phyloP scores from a whole-genome alignment of 53 echinoderm and acorn worm genomes.

The Actinopyga echinites region DNA sequence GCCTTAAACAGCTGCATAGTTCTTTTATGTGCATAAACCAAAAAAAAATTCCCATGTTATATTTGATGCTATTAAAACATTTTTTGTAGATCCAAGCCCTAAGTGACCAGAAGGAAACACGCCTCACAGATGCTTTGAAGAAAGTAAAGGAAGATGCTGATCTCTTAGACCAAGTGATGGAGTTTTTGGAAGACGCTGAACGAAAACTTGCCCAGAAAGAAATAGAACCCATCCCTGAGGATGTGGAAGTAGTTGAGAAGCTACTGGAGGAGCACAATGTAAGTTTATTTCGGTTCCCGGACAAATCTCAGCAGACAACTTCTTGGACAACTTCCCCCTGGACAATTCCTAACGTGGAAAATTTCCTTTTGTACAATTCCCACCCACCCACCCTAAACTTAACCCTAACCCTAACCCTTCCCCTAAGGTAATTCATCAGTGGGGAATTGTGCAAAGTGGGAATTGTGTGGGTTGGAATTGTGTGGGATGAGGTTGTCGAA shows the following conservation, averaged over 20 bases:
- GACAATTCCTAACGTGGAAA: no score
- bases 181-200: slow-evolving; percentile 85
- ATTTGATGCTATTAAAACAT: neutral
- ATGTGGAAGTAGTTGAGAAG: slow-evolving; percentile 76
- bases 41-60: neutral
- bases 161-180: slow-evolving; percentile 83
- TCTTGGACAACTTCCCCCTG: no score
- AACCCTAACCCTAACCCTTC: no score
- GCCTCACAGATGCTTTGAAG: slow-evolving; percentile 72
- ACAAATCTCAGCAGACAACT: no score
- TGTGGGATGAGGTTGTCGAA: no score
- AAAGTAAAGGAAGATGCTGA: slow-evolving; percentile 81
- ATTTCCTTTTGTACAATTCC: no score
- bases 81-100: slow-evolving; percentile 67
- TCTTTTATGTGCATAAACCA: no score
- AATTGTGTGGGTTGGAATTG: no score
- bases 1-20: no score
- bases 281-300: neutral
- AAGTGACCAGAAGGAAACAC: slow-evolving; percentile 72
- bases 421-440: no score
- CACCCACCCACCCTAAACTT: no score
- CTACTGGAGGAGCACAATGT: slow-evolving; percentile 94
- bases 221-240: slow-evolving; percentile 73
- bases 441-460: no score
- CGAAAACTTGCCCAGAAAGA: slow-evolving; percentile 75